phyloP scores from a whole-genome alignment of 2,113 vertebrate genomes.

The Pipra filicauda region DNA sequence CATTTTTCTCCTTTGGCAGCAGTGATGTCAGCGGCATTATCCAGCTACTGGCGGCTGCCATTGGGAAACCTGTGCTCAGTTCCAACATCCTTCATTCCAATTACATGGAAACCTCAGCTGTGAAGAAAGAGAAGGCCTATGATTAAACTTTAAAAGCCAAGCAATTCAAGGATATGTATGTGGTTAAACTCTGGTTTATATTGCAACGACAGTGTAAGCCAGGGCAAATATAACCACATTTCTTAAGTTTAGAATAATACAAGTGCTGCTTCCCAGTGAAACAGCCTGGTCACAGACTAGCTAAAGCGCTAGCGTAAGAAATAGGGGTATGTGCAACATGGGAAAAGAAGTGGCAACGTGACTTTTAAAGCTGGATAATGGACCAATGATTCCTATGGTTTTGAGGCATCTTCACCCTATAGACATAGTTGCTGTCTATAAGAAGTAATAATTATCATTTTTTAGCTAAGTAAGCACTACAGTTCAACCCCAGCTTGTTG shows the following conservation, averaged over 20 bases:
- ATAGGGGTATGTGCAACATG: background rate
- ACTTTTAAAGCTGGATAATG: background rate
- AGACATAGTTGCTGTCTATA: background rate
- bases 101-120: constrained; percentile 9
- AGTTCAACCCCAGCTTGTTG: background rate
- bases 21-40: background rate
- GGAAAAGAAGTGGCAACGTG: background rate
- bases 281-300: background rate
- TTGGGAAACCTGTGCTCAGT: background rate
- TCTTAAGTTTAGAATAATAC: background rate
- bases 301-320: background rate
- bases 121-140: constrained; percentile 7
- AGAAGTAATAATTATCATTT: background rate
- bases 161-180: constrained; percentile 56
- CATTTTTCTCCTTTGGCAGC: background rate
- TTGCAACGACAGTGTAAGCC: constrained; percentile 35
- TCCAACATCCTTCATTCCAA: background rate
- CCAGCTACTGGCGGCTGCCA: background rate
- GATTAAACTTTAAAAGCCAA: constrained; percentile 58
- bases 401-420: background rate
- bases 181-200: constrained; percentile 53
- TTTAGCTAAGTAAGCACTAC: background rate
- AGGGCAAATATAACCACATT: background rate
- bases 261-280: constrained; percentile 15
- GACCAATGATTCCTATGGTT: background rate